Conservation (phyloP, 2,113 vertebrate genomes). For the Ahaetulla prasina region DNA sequence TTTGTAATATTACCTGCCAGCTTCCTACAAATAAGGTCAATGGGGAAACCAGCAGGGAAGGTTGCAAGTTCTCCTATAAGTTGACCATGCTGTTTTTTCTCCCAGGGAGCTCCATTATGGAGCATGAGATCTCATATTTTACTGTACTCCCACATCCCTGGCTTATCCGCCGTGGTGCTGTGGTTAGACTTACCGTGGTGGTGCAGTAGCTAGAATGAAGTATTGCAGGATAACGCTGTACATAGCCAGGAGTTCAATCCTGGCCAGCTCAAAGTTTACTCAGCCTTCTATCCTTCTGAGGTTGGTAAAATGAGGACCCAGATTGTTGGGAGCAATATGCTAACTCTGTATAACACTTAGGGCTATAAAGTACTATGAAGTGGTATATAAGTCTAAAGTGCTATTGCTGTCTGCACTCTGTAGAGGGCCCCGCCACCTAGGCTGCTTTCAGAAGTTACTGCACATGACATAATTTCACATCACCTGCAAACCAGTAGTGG, state of each 20-base stretch:
- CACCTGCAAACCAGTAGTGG: too few species aligned
- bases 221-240: not conserved
- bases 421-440: not conserved
- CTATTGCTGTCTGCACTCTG: not conserved
- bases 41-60: not conserved
- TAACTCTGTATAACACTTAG: not conserved
- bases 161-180: not conserved
- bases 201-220: not conserved
- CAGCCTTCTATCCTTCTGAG: not conserved
- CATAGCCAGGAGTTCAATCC: not conserved
- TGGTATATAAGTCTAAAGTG: not conserved
- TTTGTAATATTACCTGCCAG: not conserved
- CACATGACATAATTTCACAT: not conserved
- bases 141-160: not conserved
- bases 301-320: not conserved
- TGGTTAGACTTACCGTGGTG: not conserved
- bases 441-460: not conserved
- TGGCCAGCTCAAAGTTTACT: not conserved
- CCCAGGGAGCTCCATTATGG: not conserved
- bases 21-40: not conserved
- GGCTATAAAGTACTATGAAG: not conserved
- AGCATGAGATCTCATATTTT: not conserved
- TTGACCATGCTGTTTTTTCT: not conserved
- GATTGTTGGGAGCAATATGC: not conserved
- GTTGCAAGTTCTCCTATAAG: not conserved